Evolutionary conservation across 2,797 vertebrate genomes (phyloP).

Genomic region (Cossypha heuglini): DNA sequence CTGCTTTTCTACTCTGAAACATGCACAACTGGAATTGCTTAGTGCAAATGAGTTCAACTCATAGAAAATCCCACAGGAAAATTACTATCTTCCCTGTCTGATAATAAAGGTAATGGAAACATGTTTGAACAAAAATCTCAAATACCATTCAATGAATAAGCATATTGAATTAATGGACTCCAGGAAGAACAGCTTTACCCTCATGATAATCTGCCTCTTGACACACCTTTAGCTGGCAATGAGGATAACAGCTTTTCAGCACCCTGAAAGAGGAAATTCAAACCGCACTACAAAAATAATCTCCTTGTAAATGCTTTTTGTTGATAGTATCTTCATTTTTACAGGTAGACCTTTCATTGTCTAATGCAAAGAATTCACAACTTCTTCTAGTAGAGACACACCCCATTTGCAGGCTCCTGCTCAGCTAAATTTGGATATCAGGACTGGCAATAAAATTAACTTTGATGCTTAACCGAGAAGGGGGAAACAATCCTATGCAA

Average conservation of each 20-base stretch:
- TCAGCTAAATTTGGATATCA: not conserved
- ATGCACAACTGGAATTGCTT: not conserved
- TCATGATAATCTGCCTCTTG: not conserved
- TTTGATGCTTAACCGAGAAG: rapidly evolving
- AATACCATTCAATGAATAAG: not conserved
- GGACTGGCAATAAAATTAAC: not conserved
- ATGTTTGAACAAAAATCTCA: not conserved
- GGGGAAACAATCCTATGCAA: not conserved
- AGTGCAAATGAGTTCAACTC: not conserved
- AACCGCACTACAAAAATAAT: not conserved
- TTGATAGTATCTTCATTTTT: not conserved
- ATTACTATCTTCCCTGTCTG: not conserved
- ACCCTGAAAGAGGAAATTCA: not conserved
- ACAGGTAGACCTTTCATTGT: not conserved
- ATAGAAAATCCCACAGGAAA: not conserved
- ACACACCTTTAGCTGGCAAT: not conserved
- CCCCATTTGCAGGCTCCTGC: not conserved
- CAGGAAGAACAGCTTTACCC: not conserved
- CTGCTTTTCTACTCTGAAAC: not conserved
- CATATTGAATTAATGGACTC: not conserved
- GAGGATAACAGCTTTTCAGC: not conserved
- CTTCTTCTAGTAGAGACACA: not conserved
- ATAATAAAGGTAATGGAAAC: not conserved
- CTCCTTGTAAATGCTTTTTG: not conserved
- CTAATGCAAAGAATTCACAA: not conserved